Evolutionary conservation across 2,888 invertebrate genomes (phyloP).

Genomic region (Pseudococcus jackbeardsleyi): DNA sequence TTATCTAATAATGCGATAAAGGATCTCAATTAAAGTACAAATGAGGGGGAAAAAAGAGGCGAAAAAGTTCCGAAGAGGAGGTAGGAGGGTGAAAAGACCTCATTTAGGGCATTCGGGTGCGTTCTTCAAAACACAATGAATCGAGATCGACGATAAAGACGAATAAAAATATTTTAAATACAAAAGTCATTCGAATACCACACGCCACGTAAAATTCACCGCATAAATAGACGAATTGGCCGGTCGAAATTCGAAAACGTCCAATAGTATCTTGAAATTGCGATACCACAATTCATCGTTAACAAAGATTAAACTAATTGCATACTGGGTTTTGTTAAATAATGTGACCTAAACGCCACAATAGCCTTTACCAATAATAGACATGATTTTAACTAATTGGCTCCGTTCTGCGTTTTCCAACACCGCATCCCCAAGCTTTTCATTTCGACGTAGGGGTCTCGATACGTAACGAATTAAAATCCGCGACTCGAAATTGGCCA

Average conservation of each 20-base stretch:
- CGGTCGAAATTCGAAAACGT: neutral
- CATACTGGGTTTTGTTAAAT: conserved; percentile 32
- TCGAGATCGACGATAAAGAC: neutral
- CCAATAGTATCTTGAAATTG: conserved; percentile 21
- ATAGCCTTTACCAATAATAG: conserved; percentile 53
- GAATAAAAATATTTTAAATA: neutral
- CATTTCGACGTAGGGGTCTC: neutral
- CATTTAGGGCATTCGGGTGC: neutral
- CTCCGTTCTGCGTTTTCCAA: neutral
- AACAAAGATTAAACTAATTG: conserved; percentile 56
- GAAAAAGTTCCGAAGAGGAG: neutral
- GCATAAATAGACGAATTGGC: neutral
- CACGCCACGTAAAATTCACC: neutral
- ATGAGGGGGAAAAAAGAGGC: neutral
- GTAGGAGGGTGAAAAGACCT: neutral
- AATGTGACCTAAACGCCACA: conserved; percentile 54
- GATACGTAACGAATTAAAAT: conserved; percentile 1
- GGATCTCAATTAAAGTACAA: neutral
- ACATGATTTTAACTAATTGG: conserved; percentile 39
- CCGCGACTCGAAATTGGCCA: conserved; percentile 4
- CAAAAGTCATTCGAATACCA: neutral
- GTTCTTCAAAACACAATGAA: neutral
- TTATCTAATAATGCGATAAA: conserved; percentile 36
- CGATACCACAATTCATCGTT: conserved; percentile 52
- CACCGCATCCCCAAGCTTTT: neutral